Conservation (phyloP, 1,140 invertebrate species). For the Octopus bimaculoides region DNA sequence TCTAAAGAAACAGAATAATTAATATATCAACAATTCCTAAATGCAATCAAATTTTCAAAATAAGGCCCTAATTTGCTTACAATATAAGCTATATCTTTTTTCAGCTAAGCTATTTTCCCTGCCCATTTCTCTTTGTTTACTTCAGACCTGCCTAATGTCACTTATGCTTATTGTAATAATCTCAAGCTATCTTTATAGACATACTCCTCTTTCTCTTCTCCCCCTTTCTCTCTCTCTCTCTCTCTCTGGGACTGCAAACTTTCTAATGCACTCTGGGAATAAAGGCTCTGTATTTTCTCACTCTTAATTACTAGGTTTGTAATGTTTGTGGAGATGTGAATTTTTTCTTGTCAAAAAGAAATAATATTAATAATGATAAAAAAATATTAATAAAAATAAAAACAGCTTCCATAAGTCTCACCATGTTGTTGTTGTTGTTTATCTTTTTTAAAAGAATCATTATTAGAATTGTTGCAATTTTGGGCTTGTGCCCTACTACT, state of each 20-base stretch:
- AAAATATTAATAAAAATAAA: slow-evolving; percentile 5
- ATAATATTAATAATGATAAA: slow-evolving; percentile 2
- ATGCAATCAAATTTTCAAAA: not conserved
- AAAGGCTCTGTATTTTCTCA: slow-evolving; percentile 8
- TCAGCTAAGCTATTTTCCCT: not conserved
- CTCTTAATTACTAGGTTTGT: slow-evolving; percentile 8
- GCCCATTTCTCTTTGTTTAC: not conserved
- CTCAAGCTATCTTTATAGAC: not conserved
- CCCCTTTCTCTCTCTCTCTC: not conserved
- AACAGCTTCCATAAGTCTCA: not conserved
- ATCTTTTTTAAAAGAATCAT: too few species aligned
- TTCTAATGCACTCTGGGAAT: slow-evolving; percentile 15
- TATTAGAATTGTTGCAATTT: too few species aligned
- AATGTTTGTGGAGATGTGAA: slow-evolving; percentile 14
- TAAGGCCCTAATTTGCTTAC: not conserved
- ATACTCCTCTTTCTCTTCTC: not conserved
- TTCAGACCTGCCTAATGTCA: not conserved
- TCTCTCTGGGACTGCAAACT: slow-evolving; percentile 7
- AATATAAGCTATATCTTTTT: not conserved
- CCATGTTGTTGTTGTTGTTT: too few species aligned
- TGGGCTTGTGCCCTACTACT: too few species aligned
- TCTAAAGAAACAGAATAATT: too few species aligned
- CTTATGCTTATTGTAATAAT: not conserved
- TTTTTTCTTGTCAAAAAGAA: slow-evolving; percentile 9
- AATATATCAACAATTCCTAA: too few species aligned